Conservation (phyloP, 2,113 vertebrate species). For the Pogonocichla stellata region DNA sequence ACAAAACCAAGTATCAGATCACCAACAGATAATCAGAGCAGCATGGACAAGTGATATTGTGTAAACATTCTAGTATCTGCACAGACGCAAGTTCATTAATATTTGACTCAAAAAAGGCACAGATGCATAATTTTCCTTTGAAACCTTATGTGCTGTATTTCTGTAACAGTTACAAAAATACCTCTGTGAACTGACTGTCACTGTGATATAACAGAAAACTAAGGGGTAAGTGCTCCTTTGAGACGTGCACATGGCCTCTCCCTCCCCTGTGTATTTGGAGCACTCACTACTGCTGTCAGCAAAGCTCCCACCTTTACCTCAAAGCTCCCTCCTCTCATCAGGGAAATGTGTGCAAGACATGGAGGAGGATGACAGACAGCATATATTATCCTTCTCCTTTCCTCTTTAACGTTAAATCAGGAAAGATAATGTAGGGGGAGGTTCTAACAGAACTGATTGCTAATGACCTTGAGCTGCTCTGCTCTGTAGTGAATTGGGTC, state of each 20-base stretch:
- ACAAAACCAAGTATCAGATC: not conserved
- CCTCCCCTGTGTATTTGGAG: not conserved
- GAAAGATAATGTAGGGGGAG: not conserved
- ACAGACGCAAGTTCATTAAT: not conserved
- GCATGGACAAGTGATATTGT: not conserved
- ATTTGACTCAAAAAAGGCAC: not conserved
- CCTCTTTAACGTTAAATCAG: not conserved
- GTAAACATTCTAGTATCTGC: not conserved
- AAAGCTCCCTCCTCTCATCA: not conserved
- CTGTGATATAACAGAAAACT: not conserved
- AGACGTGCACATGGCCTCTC: not conserved
- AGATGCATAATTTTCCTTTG: not conserved
- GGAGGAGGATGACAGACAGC: not conserved
- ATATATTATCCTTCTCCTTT: not conserved
- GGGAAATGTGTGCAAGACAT: not conserved
- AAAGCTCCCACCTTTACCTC: not conserved
- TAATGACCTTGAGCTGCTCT: not conserved
- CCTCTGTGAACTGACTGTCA: not conserved
- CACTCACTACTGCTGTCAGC: not conserved
- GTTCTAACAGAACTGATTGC: not conserved
- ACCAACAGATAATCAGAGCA: not conserved
- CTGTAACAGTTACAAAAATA: conserved; percentile 25
- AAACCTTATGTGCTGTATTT: not conserved
- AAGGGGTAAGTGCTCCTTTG: not conserved
- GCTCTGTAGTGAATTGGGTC: not conserved